Conservation (phyloP, 23 tunicate species). For the Corella eumyota region DNA sequence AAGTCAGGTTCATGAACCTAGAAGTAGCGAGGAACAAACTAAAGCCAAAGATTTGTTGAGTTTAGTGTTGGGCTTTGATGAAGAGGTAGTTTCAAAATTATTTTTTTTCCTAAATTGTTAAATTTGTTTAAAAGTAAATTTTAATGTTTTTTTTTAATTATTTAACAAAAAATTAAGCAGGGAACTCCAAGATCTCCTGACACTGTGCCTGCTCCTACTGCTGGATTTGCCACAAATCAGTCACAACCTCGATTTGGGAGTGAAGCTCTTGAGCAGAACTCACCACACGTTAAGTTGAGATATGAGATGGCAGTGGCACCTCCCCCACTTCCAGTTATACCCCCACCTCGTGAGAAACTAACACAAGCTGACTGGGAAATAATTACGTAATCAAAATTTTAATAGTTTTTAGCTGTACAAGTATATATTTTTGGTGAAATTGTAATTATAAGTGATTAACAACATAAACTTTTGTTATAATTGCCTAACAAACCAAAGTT, state of each 20-base stretch:
- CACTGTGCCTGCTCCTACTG: constrained; percentile 4
- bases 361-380: constrained; percentile 75
- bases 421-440: too few relatives aligned
- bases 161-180: too few relatives aligned
- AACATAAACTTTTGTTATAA: too few relatives aligned
- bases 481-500: too few relatives aligned
- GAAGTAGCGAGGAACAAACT: constrained; percentile 63
- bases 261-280: constrained; percentile 33
- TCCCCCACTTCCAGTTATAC: constrained; percentile 42
- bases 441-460: too few relatives aligned
- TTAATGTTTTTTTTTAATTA: neutral
- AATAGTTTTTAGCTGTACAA: too few relatives aligned
- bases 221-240: constrained; percentile 4
- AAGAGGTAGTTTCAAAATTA: constrained; percentile 44
- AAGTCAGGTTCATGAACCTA: constrained; percentile 49
- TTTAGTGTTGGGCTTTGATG: constrained; percentile 80
- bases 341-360: constrained; percentile 66
- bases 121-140: neutral
- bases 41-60: constrained; percentile 69
- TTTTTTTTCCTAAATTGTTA: neutral
- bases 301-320: constrained; percentile 77
- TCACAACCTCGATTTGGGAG: neutral
- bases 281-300: constrained; percentile 34
- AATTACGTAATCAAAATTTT: constrained; percentile 21
- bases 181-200: constrained; percentile 50